phyloP scores from a whole-genome alignment of 2,113 vertebrate species.

The Zootoca vivipara region DNA sequence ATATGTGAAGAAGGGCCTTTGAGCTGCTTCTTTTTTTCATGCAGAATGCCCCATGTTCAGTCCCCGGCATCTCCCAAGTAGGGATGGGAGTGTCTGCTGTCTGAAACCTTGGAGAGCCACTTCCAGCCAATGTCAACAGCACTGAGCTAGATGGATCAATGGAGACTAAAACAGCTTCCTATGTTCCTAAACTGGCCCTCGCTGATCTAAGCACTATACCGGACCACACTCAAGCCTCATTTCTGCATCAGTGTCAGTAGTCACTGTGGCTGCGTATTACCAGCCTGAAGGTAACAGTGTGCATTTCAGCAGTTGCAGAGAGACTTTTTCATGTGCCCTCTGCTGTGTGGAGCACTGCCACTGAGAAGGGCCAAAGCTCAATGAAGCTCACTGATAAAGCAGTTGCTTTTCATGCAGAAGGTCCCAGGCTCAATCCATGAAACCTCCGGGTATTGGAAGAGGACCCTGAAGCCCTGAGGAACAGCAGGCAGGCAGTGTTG shows the following conservation, averaged over 20 bases:
- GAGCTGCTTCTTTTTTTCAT: not conserved
- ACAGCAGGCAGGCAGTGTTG: too few species aligned
- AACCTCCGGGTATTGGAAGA: too few species aligned
- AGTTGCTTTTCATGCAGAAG: not conserved
- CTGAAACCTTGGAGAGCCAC: not conserved
- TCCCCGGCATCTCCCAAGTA: not conserved
- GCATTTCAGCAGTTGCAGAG: not conserved
- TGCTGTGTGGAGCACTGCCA: not conserved
- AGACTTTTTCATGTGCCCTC: not conserved
- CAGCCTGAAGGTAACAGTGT: not conserved
- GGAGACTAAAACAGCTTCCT: too few species aligned
- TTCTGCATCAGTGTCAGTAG: not conserved
- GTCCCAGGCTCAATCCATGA: too few species aligned
- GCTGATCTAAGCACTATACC: not conserved
- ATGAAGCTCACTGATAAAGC: not conserved
- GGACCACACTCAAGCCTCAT: not conserved
- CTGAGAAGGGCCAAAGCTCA: not conserved
- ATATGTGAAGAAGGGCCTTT: not conserved
- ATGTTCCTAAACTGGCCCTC: too few species aligned
- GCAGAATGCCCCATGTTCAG: not conserved
- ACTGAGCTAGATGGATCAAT: not conserved
- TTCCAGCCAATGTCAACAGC: not conserved
- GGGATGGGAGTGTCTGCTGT: too few species aligned
- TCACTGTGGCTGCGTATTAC: not conserved
- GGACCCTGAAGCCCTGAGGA: too few species aligned